Conservation (phyloP, 2,113 vertebrate genomes). For the Regulus satrapa region DNA sequence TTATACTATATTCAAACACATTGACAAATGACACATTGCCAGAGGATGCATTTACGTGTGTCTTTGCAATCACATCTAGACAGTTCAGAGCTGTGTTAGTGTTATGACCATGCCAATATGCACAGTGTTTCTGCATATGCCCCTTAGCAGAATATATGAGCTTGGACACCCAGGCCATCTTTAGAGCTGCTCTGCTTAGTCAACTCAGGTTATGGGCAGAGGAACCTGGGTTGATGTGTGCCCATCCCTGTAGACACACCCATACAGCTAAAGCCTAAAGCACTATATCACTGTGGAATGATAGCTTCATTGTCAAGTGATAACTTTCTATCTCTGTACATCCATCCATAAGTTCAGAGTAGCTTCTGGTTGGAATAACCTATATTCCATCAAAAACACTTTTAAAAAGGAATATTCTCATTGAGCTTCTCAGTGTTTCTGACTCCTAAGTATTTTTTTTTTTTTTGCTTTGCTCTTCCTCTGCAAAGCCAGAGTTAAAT, state of each 20-base stretch:
- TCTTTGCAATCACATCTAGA: accelerated
- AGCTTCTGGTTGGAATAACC: neutral
- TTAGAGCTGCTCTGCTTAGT: neutral
- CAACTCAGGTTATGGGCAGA: neutral
- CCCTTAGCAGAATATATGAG: neutral
- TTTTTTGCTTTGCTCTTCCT: neutral
- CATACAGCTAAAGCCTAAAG: neutral
- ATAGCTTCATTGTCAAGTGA: too few species aligned
- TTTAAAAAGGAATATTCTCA: neutral
- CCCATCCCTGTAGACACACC: neutral
- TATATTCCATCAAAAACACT: neutral
- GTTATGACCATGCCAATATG: neutral
- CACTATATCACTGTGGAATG: neutral
- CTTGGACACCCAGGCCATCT: neutral
- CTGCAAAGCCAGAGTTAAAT: neutral
- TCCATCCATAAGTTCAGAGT: neutral
- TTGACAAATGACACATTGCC: neutral
- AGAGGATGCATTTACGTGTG: neutral
- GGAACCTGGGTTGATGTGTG: neutral
- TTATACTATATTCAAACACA: neutral
- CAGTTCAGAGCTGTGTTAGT: neutral
- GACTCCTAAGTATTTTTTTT: neutral
- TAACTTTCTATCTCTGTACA: neutral
- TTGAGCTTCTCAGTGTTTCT: neutral
- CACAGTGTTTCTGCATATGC: neutral